Evolutionary conservation across 2,113 vertebrate genomes (phyloP).

Genomic region (Verasper variegatus): DNA sequence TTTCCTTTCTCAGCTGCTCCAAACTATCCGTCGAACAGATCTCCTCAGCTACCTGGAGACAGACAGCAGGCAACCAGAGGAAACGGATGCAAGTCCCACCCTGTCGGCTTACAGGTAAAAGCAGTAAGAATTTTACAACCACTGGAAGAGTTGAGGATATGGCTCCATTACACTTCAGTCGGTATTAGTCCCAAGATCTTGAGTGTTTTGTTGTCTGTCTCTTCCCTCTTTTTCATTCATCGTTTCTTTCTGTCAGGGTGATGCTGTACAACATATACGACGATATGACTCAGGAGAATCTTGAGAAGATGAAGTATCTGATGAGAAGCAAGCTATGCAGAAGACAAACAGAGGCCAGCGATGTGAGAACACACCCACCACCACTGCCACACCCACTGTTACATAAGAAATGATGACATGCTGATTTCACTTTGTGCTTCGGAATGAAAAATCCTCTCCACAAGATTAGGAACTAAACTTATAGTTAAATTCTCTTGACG

Average conservation of each 20-base stretch:
- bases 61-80: constrained; percentile 8
- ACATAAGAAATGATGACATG: background rate
- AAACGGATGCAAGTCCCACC: constrained; percentile 39
- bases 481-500: background rate
- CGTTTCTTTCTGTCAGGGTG: constrained; percentile 62
- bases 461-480: background rate
- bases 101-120: constrained; percentile 80
- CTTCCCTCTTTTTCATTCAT: background rate
- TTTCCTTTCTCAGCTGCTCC: constrained; percentile 72
- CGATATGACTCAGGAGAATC: constrained; percentile 54
- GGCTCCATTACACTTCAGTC: background rate
- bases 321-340: constrained; percentile 25
- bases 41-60: constrained; percentile 56
- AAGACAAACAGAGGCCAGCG: constrained; percentile 61
- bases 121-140: fast-evolving
- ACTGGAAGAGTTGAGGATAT: background rate
- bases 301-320: constrained; percentile 72
- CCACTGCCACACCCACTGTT: background rate
- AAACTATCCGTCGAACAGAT: constrained; percentile 73
- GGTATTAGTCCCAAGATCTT: background rate
- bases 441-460: background rate
- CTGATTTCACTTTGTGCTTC: background rate
- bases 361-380: constrained; percentile 62
- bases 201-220: background rate
- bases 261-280: constrained; percentile 77